Base-by-base conservation (phyloP, 1,140 invertebrate species). In the Copidosoma floridanum region DNA sequence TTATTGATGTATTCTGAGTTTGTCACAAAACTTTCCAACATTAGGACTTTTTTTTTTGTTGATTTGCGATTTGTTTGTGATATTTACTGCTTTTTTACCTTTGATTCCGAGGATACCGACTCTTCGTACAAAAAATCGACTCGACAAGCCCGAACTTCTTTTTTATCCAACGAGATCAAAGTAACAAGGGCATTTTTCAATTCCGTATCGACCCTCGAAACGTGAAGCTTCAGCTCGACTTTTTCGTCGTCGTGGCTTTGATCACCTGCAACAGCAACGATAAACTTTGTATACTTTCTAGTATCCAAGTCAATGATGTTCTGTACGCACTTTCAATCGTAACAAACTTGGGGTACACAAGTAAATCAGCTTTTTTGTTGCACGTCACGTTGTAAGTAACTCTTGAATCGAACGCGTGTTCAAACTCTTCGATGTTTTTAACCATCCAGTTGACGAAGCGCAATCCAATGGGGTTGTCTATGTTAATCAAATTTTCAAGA, bases 391-490 rank as follows among this genome's bases (percentile, higher is more conserved):
- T 65, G 35, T 69, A 71, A 6, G 47, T 65, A 3, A 65, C 64
- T n/a, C 24, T 24, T 5, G 55, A 43, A 7, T 71, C 57, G 47
- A 71, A 71, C 20, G 68, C 41, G 32, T 71, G 69, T 0, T 37
- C 24, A 41, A 71, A 68, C 56, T 71, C 69, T 27, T 41, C 18
- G 5, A 50, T 26, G 41, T 61, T n/a, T 51, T 60, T 56, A 51
- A 69, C 64, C 8, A 69, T 41, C 66, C 63, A 65, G 6, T 57
- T 61, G 48, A 69, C 66, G 20, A 71, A 57, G 59, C 54, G 27
- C 35, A 71, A 6, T 10, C 67, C 69, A 27, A 70, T 63, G 6
- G 63, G 18, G 0, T 68, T 70, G 29, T 66, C 68, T 70, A 26
- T 24, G 37, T 58, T n/a, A 32, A 32, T 6, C 12, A 32, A 32